Percentiles rank a stretch among this genome's conserved stretches.
phyloP scores from a whole-genome alignment of 1,140 invertebrate species.

The Lethocerus indicus region DNA sequence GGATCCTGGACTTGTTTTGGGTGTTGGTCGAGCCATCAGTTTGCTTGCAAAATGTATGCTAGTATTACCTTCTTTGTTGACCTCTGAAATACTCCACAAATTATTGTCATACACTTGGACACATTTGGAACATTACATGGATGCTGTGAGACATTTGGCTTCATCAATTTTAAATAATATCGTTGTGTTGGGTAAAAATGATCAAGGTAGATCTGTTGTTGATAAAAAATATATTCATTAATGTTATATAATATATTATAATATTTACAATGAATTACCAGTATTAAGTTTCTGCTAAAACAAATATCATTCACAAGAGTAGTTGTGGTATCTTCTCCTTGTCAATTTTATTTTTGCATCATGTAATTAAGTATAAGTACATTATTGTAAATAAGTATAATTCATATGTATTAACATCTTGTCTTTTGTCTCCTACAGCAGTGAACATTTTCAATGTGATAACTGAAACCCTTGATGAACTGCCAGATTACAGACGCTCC shows the following conservation, averaged over 20 bases:
- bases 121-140: constrained; percentile 33
- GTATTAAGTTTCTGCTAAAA: too few species aligned
- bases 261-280: too few species aligned
- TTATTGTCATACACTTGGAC: constrained; percentile 26
- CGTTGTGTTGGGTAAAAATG: constrained; percentile 14
- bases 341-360: too few species aligned
- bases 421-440: constrained; percentile 10
- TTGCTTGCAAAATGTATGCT: not conserved
- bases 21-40: constrained; percentile 18
- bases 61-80: not conserved
- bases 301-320: too few species aligned
- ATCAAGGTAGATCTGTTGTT: constrained; percentile 6
- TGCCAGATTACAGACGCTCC: constrained; percentile 3
- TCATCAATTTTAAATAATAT: constrained; percentile 26
- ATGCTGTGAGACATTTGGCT: constrained; percentile 34
- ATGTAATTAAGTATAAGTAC: too few species aligned
- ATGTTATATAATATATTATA: too few species aligned
- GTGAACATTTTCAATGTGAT: constrained; percentile 5
- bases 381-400: too few species aligned
- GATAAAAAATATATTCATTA: too few species aligned
- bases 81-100: not conserved
- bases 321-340: too few species aligned
- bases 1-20: constrained; percentile 24
- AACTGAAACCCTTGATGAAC: not conserved
- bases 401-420: too few species aligned